Evolutionary conservation across 1,140 invertebrate species (phyloP).

Genomic region (Brachionus rubens): DNA sequence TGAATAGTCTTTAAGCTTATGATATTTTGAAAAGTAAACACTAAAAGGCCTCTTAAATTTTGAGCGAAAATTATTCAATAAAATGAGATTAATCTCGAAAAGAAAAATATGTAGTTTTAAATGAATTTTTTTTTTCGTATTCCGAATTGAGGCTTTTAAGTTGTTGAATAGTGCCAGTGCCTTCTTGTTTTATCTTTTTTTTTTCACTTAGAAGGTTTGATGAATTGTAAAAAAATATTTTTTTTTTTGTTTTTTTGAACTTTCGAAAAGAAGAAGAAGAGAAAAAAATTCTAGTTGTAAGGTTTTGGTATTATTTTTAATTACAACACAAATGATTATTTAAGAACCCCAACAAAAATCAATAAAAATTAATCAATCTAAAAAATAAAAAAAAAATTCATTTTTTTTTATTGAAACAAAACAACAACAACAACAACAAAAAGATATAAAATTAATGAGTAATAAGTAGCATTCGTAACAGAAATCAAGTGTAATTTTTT

Average conservation of each 20-base stretch:
- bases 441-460: neutral
- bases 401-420: too few species aligned
- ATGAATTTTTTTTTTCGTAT: too few species aligned
- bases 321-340: conserved; percentile 16
- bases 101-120: neutral
- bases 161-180: conserved; percentile 2
- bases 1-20: neutral
- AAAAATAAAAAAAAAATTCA: neutral
- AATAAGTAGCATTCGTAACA: neutral
- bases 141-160: too few species aligned
- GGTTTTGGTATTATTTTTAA: neutral
- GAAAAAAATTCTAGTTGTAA: neutral
- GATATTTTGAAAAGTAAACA: conserved; percentile 21
- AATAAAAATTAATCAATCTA: conserved; percentile 35
- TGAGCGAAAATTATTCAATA: neutral
- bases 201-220: too few species aligned
- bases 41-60: neutral
- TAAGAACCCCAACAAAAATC: neutral
- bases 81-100: conserved; percentile 19
- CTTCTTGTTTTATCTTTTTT: neutral
- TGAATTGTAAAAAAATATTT: neutral
- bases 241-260: neutral
- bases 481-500: neutral
- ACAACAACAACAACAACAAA: too few species aligned
- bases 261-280: neutral